phyloP scores from a whole-genome alignment of 2,797 vertebrate species.

The Siniperca scherzeri region DNA sequence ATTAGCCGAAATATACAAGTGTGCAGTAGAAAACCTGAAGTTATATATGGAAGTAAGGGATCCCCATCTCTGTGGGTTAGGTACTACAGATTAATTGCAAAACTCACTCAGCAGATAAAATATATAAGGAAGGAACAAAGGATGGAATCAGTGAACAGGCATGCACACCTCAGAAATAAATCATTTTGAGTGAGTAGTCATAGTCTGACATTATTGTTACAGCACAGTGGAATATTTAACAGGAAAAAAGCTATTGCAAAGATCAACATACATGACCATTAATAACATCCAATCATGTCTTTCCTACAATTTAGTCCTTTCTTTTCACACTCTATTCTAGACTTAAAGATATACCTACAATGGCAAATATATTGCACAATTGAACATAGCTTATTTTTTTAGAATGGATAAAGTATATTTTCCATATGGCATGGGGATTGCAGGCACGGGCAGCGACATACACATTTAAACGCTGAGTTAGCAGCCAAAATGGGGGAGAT shows the following conservation, averaged over 20 bases:
- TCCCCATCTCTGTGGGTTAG: background rate
- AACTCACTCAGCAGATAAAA: background rate
- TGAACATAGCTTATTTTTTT: background rate
- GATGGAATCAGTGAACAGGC: background rate
- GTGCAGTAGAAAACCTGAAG: background rate
- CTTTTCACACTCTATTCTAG: background rate
- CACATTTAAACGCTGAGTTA: fast-evolving
- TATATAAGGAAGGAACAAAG: background rate
- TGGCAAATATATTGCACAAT: background rate
- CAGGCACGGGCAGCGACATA: slow-evolving; percentile 7
- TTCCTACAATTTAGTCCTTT: background rate
- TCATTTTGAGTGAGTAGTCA: background rate
- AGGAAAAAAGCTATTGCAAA: too few relatives aligned
- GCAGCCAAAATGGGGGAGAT: background rate
- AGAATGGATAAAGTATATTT: background rate
- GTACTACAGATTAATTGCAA: background rate
- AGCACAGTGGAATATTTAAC: too few relatives aligned
- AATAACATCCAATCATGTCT: too few relatives aligned
- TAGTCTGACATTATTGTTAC: background rate
- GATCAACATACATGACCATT: too few relatives aligned
- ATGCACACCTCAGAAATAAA: background rate
- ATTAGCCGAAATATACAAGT: background rate
- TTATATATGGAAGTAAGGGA: background rate
- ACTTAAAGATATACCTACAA: too few relatives aligned
- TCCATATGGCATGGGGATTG: too few relatives aligned